Percentiles rank a stretch among this genome's conserved stretches.
phyloP scores from a whole-genome alignment of 2,888 invertebrate species.

The Thereva unica region DNA sequence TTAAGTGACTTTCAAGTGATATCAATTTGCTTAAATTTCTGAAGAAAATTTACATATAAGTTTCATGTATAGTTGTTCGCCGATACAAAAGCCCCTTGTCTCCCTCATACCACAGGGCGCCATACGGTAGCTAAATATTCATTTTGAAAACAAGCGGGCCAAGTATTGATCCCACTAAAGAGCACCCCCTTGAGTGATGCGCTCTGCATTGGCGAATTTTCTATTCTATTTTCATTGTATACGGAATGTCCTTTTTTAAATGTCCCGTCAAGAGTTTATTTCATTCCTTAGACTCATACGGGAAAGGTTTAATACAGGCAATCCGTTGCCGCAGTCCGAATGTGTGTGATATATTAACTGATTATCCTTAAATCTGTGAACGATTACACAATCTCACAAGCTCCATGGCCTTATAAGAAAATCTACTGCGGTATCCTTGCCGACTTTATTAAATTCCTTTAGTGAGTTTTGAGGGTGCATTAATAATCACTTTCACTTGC shows the following conservation, averaged over 20 bases:
- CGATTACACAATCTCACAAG: too few species aligned
- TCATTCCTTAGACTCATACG: too few species aligned
- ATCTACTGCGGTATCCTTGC: too few species aligned
- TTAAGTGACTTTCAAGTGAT: too few species aligned
- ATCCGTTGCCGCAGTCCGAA: too few species aligned
- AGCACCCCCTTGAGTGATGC: conserved; percentile 18
- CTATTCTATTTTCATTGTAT: neutral
- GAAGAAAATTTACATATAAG: conserved; percentile 22
- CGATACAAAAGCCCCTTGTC: conserved; percentile 1
- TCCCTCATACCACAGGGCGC: conserved; percentile 3
- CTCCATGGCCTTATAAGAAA: too few species aligned
- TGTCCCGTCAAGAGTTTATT: too few species aligned
- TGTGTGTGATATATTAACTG: too few species aligned
- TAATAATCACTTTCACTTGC: conserved; percentile 42
- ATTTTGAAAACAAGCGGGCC: conserved; percentile 27
- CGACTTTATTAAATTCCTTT: conserved; percentile 39
- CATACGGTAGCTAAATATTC: neutral
- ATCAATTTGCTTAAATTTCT: neutral
- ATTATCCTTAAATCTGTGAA: too few species aligned
- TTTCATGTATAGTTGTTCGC: conserved; percentile 6
- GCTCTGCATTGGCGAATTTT: conserved; percentile 33
- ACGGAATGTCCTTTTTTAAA: too few species aligned
- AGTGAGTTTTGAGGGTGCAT: conserved; percentile 41
- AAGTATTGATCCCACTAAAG: conserved; percentile 32
- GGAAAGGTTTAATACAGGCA: too few species aligned